These are phyloP conservation scores for Chaetophractus vellerosus DNA, from an alignment of 2,797 vertebrate species.

Conservation along the genomic window DNA sequence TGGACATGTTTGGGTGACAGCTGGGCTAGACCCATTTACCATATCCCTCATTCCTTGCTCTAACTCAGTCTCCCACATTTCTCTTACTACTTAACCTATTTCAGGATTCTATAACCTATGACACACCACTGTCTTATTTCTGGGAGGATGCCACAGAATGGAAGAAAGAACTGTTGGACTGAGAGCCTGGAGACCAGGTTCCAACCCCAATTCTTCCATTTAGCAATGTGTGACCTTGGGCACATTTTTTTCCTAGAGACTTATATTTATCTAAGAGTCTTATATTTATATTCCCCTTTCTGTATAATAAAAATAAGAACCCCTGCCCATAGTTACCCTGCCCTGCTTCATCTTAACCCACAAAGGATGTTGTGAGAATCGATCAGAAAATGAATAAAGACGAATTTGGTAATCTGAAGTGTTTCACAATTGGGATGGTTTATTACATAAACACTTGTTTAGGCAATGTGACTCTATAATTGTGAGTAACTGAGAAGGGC, in stretches of 20 bases:
- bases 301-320: not conserved
- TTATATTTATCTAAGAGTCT: not conserved
- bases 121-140: not conserved
- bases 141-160: not conserved
- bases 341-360: not conserved
- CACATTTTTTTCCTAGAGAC: not conserved
- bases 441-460: not conserved
- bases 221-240: not conserved
- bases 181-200: not conserved
- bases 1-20: not conserved
- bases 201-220: not conserved
- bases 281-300: not conserved
- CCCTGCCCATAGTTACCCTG: too few relatives aligned
- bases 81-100: not conserved
- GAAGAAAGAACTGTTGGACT: not conserved
- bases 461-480: not conserved
- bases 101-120: constrained; percentile 26
- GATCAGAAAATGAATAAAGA: constrained; percentile 32
- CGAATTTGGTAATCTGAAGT: not conserved
- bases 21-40: not conserved
- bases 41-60: not conserved
- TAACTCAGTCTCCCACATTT: not conserved
- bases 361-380: not conserved
- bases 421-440: not conserved
- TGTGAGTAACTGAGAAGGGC: not conserved